A percentile compares a stretch with the other conserved stretches of the same genome.
Evolutionary conservation across 1,140 invertebrate genomes (phyloP).

Genomic region (Cotesia glomerata): DNA sequence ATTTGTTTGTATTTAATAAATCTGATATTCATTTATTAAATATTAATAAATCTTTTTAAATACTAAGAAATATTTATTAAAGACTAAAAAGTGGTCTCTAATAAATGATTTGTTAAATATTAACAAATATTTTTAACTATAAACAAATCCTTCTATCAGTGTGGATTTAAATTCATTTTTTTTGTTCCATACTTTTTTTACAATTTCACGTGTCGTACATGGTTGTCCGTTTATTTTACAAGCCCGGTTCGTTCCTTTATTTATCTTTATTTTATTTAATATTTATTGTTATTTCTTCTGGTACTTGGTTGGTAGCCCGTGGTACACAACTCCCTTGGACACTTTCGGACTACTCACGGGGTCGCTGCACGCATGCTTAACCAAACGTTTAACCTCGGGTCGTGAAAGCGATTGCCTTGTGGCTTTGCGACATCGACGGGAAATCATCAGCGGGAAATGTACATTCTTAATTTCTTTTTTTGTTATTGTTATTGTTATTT

Average conservation of each 20-base stretch:
- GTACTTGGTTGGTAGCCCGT: neutral
- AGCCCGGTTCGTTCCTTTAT: neutral
- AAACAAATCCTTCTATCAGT: too few relatives aligned
- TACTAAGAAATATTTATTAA: too few relatives aligned
- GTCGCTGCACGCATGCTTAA: conserved; percentile 56
- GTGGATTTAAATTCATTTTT: neutral
- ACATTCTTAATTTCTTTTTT: neutral
- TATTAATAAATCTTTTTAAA: too few relatives aligned
- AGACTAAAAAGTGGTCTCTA: too few relatives aligned
- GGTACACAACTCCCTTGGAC: conserved; percentile 8
- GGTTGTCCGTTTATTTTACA: neutral
- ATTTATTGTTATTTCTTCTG: neutral
- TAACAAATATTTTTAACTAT: too few relatives aligned
- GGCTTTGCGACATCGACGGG: conserved; percentile 47
- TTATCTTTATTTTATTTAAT: neutral
- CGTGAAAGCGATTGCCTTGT: conserved; percentile 52
- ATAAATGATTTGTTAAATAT: too few relatives aligned
- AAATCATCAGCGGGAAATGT: conserved; percentile 28
- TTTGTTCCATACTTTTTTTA: neutral
- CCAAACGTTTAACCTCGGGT: conserved; percentile 57
- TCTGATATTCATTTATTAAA: too few relatives aligned
- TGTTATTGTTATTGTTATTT: neutral
- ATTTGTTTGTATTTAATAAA: too few relatives aligned
- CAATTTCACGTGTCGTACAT: neutral
- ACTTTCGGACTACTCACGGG: conserved; percentile 20